These are phyloP conservation scores for Aphelenchoides besseyi DNA, from an alignment of 1,140 invertebrate genomes.

Conservation along the genomic window DNA sequence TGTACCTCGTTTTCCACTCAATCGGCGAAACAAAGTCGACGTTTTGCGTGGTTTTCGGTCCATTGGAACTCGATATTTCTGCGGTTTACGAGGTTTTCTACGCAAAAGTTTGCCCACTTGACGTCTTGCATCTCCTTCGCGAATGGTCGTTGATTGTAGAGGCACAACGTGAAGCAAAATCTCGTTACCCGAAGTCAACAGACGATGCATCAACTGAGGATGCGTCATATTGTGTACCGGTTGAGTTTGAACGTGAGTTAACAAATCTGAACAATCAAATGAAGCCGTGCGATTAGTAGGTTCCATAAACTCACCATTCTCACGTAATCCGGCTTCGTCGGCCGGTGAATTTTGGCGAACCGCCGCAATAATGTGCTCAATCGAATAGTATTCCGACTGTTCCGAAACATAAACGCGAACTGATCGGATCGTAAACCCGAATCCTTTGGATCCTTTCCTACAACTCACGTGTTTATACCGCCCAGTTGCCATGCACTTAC, in stretches of 20 bases:
- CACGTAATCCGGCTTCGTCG: slow-evolving; percentile 52
- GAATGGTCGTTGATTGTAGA: slow-evolving; percentile 50
- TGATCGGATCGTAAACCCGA: slow-evolving; percentile 61
- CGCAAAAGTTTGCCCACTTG: slow-evolving; percentile 50
- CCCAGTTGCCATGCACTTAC: background rate
- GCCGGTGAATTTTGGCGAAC: slow-evolving; percentile 56
- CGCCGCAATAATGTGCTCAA: slow-evolving; percentile 59
- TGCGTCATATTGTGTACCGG: slow-evolving; percentile 61
- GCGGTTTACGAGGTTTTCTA: slow-evolving; percentile 40
- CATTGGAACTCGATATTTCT: slow-evolving; percentile 19
- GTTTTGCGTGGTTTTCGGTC: slow-evolving; percentile 57
- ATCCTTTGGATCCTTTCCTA: slow-evolving; percentile 55
- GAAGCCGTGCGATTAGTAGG: background rate
- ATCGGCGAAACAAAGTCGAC: slow-evolving; percentile 51
- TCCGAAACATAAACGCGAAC: slow-evolving; percentile 60
- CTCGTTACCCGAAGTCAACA: slow-evolving; percentile 55
- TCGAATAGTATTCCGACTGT: slow-evolving; percentile 60
- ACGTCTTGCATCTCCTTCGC: slow-evolving; percentile 54
- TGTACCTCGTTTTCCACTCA: slow-evolving; percentile 55
- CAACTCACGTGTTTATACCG: background rate
- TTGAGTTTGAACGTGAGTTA: slow-evolving; percentile 59
- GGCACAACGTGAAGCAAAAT: slow-evolving; percentile 54
- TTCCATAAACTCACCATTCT: slow-evolving; percentile 31
- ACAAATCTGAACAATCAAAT: slow-evolving; percentile 33
- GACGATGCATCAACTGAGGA: slow-evolving; percentile 61